Evolutionary conservation across 2,113 vertebrate genomes (phyloP).

Genomic region (Parotia lawesii): DNA sequence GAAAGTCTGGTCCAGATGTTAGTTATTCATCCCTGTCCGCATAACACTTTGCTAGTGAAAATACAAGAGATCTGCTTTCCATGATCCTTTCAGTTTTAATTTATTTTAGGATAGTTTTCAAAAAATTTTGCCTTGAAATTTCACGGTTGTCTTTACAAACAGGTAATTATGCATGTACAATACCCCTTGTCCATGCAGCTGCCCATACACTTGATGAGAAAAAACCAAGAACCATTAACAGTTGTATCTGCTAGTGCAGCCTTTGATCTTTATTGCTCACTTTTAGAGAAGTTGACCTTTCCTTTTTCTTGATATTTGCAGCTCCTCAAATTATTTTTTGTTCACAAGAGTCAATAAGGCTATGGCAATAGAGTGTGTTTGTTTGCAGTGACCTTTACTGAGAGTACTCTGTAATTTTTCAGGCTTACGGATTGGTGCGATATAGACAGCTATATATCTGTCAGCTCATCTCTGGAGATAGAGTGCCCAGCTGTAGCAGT

Average conservation of each 20-base stretch:
- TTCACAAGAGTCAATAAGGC: neutral
- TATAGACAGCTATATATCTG: neutral
- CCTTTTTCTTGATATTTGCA: neutral
- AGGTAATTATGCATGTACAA: neutral
- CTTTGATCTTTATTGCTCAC: neutral
- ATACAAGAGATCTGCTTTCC: neutral
- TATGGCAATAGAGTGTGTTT: neutral
- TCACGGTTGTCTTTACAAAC: neutral
- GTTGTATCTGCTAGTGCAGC: neutral
- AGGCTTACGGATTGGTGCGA: neutral
- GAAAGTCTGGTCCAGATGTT: neutral
- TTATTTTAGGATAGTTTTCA: neutral
- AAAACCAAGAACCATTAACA: neutral
- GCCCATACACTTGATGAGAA: accelerated
- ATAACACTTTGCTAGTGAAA: neutral
- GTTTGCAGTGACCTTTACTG: slow-evolving; percentile 8
- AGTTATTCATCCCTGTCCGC: neutral
- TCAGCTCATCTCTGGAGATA: neutral
- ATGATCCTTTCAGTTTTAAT: neutral
- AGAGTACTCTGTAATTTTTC: neutral
- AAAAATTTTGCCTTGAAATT: neutral
- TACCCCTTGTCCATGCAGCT: neutral
- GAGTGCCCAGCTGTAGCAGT: neutral
- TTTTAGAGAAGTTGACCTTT: neutral
- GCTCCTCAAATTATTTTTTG: neutral